Percentiles rank a stretch among this genome's conserved stretches.
Conservation (phyloP, 2,797 vertebrate genomes). For the Buphagus erythrorhynchus region DNA sequence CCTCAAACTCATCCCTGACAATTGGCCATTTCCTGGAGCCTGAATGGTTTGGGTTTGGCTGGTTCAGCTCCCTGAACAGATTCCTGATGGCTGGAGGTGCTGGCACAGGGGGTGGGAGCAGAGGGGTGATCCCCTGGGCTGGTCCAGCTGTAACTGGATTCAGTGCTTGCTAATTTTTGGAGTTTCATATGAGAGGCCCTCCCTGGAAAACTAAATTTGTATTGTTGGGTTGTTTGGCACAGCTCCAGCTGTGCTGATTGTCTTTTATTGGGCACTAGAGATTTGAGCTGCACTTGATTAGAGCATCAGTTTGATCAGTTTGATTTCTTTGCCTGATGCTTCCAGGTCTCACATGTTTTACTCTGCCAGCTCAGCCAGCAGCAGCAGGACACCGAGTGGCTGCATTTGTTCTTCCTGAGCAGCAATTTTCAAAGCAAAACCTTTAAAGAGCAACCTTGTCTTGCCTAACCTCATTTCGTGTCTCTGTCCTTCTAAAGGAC, state of each 20-base stretch:
- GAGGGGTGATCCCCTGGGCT: neutral
- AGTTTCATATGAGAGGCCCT: neutral
- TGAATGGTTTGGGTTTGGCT: neutral
- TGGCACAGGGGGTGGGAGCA: neutral
- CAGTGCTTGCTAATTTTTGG: neutral
- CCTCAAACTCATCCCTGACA: neutral
- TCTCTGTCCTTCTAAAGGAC: neutral
- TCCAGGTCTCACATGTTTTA: neutral
- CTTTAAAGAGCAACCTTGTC: neutral
- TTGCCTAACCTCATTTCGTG: neutral
- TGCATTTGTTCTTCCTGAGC: neutral
- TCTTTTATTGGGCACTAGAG: neutral
- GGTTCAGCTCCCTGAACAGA: neutral
- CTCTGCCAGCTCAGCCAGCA: conserved; percentile 1
- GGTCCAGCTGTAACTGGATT: neutral
- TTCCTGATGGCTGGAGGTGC: neutral
- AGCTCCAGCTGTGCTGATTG: neutral
- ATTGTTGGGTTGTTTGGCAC: neutral
- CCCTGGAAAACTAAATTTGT: neutral
- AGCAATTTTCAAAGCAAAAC: neutral
- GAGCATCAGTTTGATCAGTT: conserved; percentile 18
- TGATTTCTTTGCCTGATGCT: neutral
- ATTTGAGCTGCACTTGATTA: conserved; percentile 24
- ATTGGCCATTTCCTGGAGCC: neutral
- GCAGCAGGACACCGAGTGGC: neutral